Percentiles rank a stretch among this genome's conserved stretches.
Conservation (phyloP, 1,140 invertebrate species). For the Ips typographus region DNA sequence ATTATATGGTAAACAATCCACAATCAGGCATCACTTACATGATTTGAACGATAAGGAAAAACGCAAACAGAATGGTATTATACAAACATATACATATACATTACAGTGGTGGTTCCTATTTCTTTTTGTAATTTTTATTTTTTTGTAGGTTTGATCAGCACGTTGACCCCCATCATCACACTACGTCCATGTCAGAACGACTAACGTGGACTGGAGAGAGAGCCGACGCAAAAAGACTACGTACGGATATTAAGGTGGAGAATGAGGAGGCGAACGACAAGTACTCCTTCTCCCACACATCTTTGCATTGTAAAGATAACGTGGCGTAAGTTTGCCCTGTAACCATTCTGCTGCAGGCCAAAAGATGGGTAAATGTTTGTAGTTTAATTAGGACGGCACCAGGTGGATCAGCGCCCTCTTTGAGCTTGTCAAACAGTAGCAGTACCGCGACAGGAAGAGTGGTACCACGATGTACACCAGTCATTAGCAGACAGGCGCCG, state of each 20-base stretch:
- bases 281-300: constrained; percentile 50
- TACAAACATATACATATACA: not conserved
- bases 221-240: constrained; percentile 60
- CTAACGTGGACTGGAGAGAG: constrained; percentile 46
- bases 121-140: not conserved
- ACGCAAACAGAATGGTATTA: constrained; percentile 4
- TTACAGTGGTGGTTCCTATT: not conserved
- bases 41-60: constrained; percentile 8
- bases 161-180: constrained; percentile 41
- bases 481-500: constrained; percentile 39
- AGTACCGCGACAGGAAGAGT: constrained; percentile 37
- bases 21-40: constrained; percentile 7
- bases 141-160: constrained; percentile 47
- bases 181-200: constrained; percentile 42
- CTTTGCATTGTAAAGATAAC: constrained; percentile 46
- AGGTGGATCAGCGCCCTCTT: constrained; percentile 41
- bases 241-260: constrained; percentile 66
- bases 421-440: constrained; percentile 42
- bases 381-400: constrained; percentile 50
- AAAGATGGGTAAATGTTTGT: constrained; percentile 22
- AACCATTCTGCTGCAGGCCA: not conserved
- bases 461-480: constrained; percentile 43
- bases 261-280: constrained; percentile 66
- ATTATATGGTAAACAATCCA: constrained; percentile 3
- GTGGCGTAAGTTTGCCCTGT: constrained; percentile 45